phyloP scores from a whole-genome alignment of 2,888 invertebrate species.

The Cosmia pyralina region DNA sequence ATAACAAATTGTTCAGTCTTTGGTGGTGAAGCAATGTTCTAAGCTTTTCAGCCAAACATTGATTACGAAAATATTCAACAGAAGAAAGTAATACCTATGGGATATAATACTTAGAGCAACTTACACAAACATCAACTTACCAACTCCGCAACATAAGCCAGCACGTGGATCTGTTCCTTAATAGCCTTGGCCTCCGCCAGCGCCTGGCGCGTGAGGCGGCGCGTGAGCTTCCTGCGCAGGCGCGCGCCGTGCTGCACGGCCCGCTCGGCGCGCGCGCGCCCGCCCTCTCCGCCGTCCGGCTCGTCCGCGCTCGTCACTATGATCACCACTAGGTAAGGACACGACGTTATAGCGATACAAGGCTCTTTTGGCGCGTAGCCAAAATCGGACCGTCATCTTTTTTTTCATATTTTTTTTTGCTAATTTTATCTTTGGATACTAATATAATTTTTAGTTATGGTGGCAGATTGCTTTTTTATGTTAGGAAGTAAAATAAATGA shows the following conservation, averaged over 20 bases:
- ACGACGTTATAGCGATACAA: conserved; percentile 33
- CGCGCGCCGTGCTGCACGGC: conserved; percentile 95
- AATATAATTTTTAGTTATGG: no score
- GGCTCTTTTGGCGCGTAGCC: not conserved
- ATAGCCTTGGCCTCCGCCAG: conserved; percentile 95
- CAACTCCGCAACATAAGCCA: conserved; percentile 94
- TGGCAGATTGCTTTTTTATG: no score
- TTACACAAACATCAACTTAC: conserved; percentile 83
- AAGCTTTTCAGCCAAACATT: not conserved
- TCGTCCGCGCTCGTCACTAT: conserved; percentile 84
- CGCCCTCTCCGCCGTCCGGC: conserved; percentile 72
- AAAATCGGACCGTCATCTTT: not conserved
- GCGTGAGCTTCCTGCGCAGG: conserved; percentile 94
- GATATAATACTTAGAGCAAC: not conserved
- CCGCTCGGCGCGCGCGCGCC: conserved; percentile 91
- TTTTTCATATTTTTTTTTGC: not conserved
- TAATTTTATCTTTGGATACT: no score
- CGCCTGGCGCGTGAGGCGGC: conserved; percentile 94
- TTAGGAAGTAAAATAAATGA: no score
- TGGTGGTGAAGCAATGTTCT: no score
- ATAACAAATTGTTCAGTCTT: not conserved
- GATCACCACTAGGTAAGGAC: conserved; percentile 82
- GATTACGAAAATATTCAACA: no score
- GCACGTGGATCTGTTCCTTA: conserved; percentile 94
- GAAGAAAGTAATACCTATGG: not conserved